These are phyloP conservation scores for Tenthredo scrophulariae DNA, from an alignment of 2,888 invertebrate genomes.

Conservation along the genomic window DNA sequence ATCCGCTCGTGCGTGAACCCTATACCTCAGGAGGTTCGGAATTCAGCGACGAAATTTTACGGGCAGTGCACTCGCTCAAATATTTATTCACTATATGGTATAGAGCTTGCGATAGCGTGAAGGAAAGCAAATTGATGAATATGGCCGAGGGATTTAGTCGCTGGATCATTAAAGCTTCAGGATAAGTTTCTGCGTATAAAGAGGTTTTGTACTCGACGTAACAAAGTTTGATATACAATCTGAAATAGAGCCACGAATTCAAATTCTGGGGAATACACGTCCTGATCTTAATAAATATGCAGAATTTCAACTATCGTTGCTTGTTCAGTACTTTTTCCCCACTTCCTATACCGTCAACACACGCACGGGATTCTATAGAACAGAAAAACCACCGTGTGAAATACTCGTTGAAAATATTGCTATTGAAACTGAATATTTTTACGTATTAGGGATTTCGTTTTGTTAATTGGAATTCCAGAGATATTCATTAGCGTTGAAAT, in stretches of 20 bases:
- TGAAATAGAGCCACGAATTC: neutral
- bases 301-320: neutral
- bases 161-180: slow-evolving; percentile 41
- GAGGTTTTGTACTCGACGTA: neutral
- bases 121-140: slow-evolving; percentile 25
- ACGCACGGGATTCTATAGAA: neutral
- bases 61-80: slow-evolving; percentile 18
- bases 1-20: neutral
- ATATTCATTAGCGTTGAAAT: slow-evolving; percentile 57
- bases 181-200: neutral
- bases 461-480: slow-evolving; percentile 55
- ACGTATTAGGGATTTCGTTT: slow-evolving; percentile 33
- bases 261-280: neutral
- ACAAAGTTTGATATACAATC: neutral
- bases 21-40: neutral
- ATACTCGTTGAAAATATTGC: neutral
- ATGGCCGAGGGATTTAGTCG: slow-evolving; percentile 26
- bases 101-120: slow-evolving; percentile 2
- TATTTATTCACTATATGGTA: slow-evolving; percentile 6
- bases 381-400: neutral
- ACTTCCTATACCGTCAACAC: neutral
- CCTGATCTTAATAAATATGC: neutral
- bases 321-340: neutral
- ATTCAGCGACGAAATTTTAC: slow-evolving; percentile 27
- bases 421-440: slow-evolving; percentile 19